Evolutionary conservation across 2,888 invertebrate species (phyloP), one percentile per base, ranked within the genome.

Genomic region (Carcina quercana): DNA sequence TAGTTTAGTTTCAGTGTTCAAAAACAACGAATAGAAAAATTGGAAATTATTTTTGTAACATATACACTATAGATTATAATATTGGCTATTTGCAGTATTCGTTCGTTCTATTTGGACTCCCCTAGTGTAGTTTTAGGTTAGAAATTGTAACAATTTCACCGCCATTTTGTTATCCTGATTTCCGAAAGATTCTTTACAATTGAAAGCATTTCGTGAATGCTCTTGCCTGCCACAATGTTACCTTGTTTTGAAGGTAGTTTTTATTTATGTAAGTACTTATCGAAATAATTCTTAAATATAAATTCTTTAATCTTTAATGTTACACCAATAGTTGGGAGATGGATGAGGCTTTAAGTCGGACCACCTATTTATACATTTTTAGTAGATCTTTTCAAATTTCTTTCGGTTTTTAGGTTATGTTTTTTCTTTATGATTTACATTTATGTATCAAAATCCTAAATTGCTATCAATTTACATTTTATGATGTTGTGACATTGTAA

Each of bases 1-100:
- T 59, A 61, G 52, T 35, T 35, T 53, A 54, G 50, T 43, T 51
- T 46, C 54, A 62, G 59, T 67, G 62, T 70, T 72, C 64, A 62
- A 69, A 69, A 61, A 70, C 74, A 78, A 79, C 74, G 71, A 78
- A 70, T 57, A 56, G 48, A 50, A n/a, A n/a, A 46, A 46, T 60
- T 60, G 59, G 49, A 44, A 57, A 14, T 54, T 61, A 54, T 66
- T 52, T 61, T 56, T 68, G 59, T 70, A 65, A 64, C 57, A 63
- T 67, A 64, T 66, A 61, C 58, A 54, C 51, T 57, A 50, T 68
- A 65, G 59, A 37, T 55, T 17, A n/a, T 69, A 70, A 59, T 62
- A 56, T 68, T 53, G 63, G 59, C 65, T 66, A 59, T 53, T 12
- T 17, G 11, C 71, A 73, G 70, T 72, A 74, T 76, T 67, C 51